These are phyloP conservation scores for Crypturellus undulatus DNA, from an alignment of 2,113 vertebrate species.

Conservation along the genomic window DNA sequence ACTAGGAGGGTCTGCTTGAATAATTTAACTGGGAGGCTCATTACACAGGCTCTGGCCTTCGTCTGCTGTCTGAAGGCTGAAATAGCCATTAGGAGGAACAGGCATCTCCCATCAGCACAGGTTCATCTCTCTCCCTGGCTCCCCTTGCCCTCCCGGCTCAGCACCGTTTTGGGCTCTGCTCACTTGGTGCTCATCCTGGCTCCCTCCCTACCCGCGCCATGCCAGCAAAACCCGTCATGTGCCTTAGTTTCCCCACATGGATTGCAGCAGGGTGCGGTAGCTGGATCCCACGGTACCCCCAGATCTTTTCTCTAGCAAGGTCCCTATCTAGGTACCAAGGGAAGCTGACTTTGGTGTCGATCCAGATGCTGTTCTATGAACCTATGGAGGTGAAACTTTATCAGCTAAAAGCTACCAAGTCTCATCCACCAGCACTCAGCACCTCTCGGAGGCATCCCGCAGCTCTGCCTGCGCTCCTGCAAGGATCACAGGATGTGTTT, in stretches of 20 bases:
- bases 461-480: neutral
- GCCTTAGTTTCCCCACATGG: neutral
- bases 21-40: conserved; percentile 55
- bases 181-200: neutral
- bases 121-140: neutral
- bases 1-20: conserved; percentile 38
- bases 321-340: neutral
- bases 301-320: neutral
- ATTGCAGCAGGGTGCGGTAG: neutral
- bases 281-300: too few relatives aligned
- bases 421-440: neutral
- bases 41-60: conserved; percentile 63
- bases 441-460: neutral
- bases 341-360: fast-evolving
- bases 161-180: neutral
- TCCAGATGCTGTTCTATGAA: neutral
- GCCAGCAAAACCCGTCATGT: neutral
- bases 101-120: fast-evolving
- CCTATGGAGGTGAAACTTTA: neutral
- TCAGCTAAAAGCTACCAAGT: neutral
- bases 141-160: too few relatives aligned
- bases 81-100: conserved; percentile 49
- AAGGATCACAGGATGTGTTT: fast-evolving
- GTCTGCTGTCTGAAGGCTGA: conserved; percentile 61
- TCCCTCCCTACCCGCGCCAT: neutral